Conservation (phyloP, 2,113 vertebrate genomes). For the Vimba vimba region DNA sequence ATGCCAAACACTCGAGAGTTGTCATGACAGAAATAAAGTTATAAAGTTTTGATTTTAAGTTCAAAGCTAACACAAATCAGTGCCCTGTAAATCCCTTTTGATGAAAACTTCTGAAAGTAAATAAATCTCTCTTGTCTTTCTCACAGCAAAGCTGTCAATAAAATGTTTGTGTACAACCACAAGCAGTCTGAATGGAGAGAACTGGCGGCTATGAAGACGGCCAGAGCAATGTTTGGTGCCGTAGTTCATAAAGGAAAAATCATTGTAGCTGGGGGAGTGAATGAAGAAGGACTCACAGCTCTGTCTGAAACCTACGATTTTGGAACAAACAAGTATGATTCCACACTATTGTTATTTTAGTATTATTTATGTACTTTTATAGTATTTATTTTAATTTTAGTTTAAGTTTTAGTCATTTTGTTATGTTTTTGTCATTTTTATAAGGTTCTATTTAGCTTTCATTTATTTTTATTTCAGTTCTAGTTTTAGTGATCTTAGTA, state of each 20-base stretch:
- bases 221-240: slow-evolving; percentile 94
- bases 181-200: slow-evolving; percentile 98
- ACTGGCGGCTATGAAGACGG: slow-evolving; percentile 90
- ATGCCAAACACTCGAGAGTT: too few species aligned
- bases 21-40: not conserved
- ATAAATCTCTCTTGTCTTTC: slow-evolving; percentile 5
- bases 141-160: slow-evolving; percentile 92
- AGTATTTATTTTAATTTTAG: not conserved
- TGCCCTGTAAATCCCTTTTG: not conserved
- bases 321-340: slow-evolving; percentile 87
- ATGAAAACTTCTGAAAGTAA: not conserved
- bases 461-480: not conserved
- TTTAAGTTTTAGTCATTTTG: not conserved
- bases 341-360: not conserved
- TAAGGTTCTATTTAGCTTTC: not conserved
- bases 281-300: slow-evolving; percentile 90
- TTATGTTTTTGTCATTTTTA: not conserved
- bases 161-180: slow-evolving; percentile 91
- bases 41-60: not conserved
- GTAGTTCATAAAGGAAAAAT: slow-evolving; percentile 89
- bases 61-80: not conserved
- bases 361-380: not conserved
- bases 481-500: not conserved
- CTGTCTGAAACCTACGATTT: slow-evolving; percentile 89
- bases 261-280: slow-evolving; percentile 89